These are phyloP conservation scores for Todiramphus saurophagus DNA, from an alignment of 2,113 vertebrate species.

Conservation along the genomic window DNA sequence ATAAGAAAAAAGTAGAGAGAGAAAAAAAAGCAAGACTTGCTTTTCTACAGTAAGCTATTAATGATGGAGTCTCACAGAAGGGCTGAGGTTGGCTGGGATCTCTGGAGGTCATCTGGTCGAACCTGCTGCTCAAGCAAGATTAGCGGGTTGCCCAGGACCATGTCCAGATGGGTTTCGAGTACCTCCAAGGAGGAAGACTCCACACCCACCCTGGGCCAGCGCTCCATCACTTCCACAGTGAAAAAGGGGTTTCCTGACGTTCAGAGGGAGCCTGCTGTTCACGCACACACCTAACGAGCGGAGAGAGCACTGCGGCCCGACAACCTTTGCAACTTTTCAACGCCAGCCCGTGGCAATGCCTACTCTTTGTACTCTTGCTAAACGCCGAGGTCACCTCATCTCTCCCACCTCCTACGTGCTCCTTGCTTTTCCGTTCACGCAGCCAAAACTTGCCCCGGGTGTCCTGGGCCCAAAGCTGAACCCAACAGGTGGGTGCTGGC, in stretches of 20 bases:
- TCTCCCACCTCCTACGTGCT: not conserved
- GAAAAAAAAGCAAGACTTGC: not conserved
- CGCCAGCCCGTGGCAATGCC: fast-evolving
- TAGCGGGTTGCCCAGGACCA: not conserved
- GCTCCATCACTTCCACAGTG: fast-evolving
- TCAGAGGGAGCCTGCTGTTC: not conserved
- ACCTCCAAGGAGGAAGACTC: not conserved
- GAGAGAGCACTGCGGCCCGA: fast-evolving
- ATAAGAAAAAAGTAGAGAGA: fast-evolving
- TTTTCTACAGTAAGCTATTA: not conserved
- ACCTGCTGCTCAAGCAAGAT: no score
- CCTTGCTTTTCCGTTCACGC: no score
- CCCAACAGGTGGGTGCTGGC: fast-evolving
- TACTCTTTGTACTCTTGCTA: fast-evolving
- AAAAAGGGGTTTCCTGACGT: fast-evolving
- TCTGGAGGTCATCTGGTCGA: no score
- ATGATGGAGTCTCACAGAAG: not conserved
- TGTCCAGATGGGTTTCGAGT: fast-evolving
- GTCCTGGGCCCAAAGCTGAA: fast-evolving
- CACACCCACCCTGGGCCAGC: not conserved
- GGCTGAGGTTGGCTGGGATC: no score
- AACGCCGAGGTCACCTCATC: fast-evolving
- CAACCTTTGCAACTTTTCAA: no score
- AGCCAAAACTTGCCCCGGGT: fast-evolving
- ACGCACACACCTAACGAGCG: fast-evolving